Percentiles rank a stretch among this genome's conserved stretches.
Conservation (phyloP, 2,888 invertebrate genomes). For the Drosophila eohydei region DNA sequence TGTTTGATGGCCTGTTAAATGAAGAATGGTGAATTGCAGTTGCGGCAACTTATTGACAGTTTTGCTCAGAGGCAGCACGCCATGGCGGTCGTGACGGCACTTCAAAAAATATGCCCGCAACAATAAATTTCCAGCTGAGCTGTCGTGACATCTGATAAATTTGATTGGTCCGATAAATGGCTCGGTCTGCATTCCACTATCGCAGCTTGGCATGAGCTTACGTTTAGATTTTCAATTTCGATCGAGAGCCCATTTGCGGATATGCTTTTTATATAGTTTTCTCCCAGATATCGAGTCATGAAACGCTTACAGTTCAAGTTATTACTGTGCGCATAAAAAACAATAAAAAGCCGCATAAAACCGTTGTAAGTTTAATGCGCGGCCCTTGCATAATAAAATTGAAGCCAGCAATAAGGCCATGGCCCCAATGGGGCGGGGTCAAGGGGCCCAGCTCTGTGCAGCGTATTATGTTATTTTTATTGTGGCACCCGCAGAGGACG, state of each 20-base stretch:
- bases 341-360: conserved; percentile 60
- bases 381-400: conserved; percentile 64
- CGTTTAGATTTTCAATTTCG: conserved; percentile 70
- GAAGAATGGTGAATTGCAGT: conserved; percentile 24
- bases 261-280: conserved; percentile 18
- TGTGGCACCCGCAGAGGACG: conserved; percentile 41
- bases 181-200: conserved; percentile 10
- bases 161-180: conserved; percentile 43
- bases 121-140: conserved; percentile 58
- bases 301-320: conserved; percentile 40
- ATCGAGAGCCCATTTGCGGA: conserved; percentile 37
- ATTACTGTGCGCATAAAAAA: conserved; percentile 45
- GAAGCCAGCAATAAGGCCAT: conserved; percentile 46
- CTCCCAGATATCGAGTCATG: conserved; percentile 24
- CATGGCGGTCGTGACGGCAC: conserved; percentile 50
- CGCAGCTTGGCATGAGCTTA: conserved; percentile 53
- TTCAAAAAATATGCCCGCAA: conserved; percentile 62
- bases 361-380: conserved; percentile 35
- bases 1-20: conserved; percentile 71
- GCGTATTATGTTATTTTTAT: conserved; percentile 60
- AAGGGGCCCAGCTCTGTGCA: conserved; percentile 19
- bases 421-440: conserved; percentile 24
- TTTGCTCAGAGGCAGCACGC: conserved; percentile 46
- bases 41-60: conserved; percentile 48
- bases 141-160: conserved; percentile 53